These are phyloP conservation scores for Coccyzus lansbergi DNA, from an alignment of 2,797 vertebrate species.

Conservation along the genomic window DNA sequence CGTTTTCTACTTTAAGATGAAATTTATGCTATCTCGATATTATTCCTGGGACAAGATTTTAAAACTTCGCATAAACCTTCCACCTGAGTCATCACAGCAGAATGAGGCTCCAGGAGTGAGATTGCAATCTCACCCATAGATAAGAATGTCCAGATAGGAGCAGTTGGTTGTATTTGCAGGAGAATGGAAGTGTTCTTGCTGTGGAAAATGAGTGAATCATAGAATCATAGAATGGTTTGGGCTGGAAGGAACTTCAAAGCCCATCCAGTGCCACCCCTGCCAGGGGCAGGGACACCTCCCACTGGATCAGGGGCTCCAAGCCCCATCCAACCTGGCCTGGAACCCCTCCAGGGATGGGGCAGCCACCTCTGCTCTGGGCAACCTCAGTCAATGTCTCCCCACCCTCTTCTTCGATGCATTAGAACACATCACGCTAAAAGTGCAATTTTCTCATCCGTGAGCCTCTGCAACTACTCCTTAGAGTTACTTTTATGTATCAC, in stretches of 20 bases:
- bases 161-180: neutral
- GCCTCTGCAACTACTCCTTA: neutral
- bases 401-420: neutral
- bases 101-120: fast-evolving
- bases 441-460: neutral
- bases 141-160: neutral
- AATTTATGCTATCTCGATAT: neutral
- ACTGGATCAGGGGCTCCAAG: no score
- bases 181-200: neutral
- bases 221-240: no score
- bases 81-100: neutral
- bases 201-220: fast-evolving
- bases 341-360: no score
- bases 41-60: neutral
- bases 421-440: neutral
- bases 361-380: no score
- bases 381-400: no score
- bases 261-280: no score
- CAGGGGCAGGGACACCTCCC: no score
- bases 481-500: neutral
- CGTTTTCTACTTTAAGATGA: neutral
- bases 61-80: neutral
- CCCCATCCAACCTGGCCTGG: no score
- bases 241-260: no score
- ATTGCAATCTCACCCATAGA: neutral